Evolutionary conservation across 2,797 vertebrate species (phyloP), one percentile per base, ranked within the genome.

Genomic region (Argentina silus): DNA sequence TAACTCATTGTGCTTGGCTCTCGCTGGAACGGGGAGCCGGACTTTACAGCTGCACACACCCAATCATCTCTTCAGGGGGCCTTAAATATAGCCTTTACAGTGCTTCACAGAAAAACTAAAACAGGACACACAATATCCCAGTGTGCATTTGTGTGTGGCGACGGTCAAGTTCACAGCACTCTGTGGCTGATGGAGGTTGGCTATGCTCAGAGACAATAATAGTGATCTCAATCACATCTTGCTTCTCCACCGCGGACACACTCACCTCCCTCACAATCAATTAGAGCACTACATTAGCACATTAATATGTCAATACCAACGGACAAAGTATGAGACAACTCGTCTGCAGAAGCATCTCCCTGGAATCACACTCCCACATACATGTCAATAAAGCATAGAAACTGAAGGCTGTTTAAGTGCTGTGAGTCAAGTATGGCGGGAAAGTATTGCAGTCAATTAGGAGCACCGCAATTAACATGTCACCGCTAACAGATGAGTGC

Each of bases 141-240:
- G 7, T 64, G 27, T 36, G 4, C 43, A 10, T 44, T 43, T 45
- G 8, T n/a, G n/a, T 11, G 14, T n/a, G 67, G 27, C 43, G 67
- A 56, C 83, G 75, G 78, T 84, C 68, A 82, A 67, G 69, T 73
- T 17, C 71, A 60, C 14, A 12, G 3, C 19, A 51, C 63, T 60
- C n/a, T 1, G 21, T 10, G 61, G 70, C 67, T 43, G 72, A 15
- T 36, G 68, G 69, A 82, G 65, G 79, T 36, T 81, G 73, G 77
- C 62, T 64, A 23, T 50, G 48, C 75, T 48, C 43, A 56, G 67
- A 56, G 66, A 59, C 9, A 65, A 14, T 36, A 23, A 55, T 74
- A 72, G 66, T 11, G 23, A 63, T 23, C 76, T 71, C 42, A 67
- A 77, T 82, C 74, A 75, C 5, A 6, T 62, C 75, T 60, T 60